These are phyloP conservation scores for Polyommatus icarus DNA, from an alignment of 2,888 invertebrate genomes.

Conservation along the genomic window DNA sequence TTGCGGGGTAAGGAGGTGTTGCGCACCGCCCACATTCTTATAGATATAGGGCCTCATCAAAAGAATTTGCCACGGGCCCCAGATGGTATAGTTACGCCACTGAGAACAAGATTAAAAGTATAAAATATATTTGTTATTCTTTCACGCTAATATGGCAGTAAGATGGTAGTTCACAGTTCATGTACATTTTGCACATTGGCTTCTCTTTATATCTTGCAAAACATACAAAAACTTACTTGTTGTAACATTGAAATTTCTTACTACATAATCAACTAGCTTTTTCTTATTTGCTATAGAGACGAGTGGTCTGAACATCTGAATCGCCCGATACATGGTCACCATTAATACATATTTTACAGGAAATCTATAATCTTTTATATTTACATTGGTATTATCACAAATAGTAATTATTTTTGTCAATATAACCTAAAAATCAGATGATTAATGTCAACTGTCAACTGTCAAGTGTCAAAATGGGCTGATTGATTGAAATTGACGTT, in stretches of 20 bases:
- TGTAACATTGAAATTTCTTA: slow-evolving; percentile 54
- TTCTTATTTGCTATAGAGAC: slow-evolving; percentile 27
- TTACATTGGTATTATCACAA: background rate
- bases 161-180: background rate
- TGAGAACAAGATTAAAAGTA: no score
- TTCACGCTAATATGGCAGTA: background rate
- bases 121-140: background rate
- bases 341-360: slow-evolving; percentile 31
- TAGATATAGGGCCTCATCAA: no score
- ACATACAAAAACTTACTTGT: slow-evolving; percentile 48
- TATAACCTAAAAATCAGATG: slow-evolving; percentile 1
- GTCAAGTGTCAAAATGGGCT: no score
- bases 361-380: background rate
- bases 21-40: no score
- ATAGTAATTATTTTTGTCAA: slow-evolving; percentile 1
- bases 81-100: no score
- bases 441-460: background rate
- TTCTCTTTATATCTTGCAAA: background rate
- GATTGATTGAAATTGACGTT: background rate
- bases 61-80: no score
- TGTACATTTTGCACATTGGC: background rate
- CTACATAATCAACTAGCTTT: slow-evolving; percentile 42
- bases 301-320: background rate
- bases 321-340: slow-evolving; percentile 48
- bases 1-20: no score